Base-by-base conservation (phyloP, 2,888 invertebrate species). In the Tetramorium bicarinatum region DNA sequence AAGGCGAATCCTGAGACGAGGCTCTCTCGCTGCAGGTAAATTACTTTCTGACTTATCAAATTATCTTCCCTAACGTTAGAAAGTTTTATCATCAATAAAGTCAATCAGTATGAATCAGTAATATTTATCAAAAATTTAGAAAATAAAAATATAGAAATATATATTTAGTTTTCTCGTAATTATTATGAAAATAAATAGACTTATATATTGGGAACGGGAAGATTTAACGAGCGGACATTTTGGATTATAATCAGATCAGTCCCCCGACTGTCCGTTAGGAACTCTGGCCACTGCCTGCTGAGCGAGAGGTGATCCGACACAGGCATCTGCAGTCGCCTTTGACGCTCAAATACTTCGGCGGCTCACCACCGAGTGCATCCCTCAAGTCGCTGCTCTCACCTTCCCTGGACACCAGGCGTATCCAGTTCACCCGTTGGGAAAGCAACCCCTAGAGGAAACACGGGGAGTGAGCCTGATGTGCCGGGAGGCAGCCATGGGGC, bases 1-100 rank as follows among this genome's bases (percentile, higher is more conserved):
- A 95, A 91, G 95, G 96, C 89, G 96, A 96, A 94, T 98, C 97
- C 96, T 98, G 98, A 98, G 96, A 97, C 95, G 96, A 96, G 95
- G 96, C 95, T 94, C 95, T 95, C 95, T 96, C 96, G 96, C 96
- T 96, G 95, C 96, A 96, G 96, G 96, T 96, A 94, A 89, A 88
- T 21, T 59, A 79, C 18, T 44, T 79, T 79, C n/a, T 18, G 21
- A 66, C 49, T 69, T 21, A n/a, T 64, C 21, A 61, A 62, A 3
- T 13, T 61, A 47, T 21, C 4, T 6, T 47, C 13, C 13, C 3
- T 34, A 64, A 49, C 2, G 15, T 61, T 25, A 47, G 34, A 13
- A 66, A 66, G 0, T 54, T 21, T 21, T 75, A 18, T 29, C 9
- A 66, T 47, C 2, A 29, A 2, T 29, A 29, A 29, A 29, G 29